Percentiles rank a stretch among this genome's conserved stretches.
phyloP scores from a whole-genome alignment of 2,113 vertebrate species.

The Oryzias woworae region DNA sequence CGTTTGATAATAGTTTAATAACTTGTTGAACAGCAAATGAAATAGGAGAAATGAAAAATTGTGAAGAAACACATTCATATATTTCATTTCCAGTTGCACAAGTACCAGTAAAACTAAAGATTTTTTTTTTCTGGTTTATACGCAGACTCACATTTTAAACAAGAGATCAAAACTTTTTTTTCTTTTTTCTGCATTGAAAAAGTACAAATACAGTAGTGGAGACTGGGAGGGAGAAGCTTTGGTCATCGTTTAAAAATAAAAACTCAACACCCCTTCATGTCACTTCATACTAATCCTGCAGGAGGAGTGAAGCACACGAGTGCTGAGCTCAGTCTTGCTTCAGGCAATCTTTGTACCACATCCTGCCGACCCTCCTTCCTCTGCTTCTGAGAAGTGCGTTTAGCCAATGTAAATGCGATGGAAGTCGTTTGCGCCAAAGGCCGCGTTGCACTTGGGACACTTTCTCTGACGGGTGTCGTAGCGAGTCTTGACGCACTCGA shows the following conservation, averaged over 20 bases:
- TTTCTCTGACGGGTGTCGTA: conserved; percentile 97
- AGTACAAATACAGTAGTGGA: conserved; percentile 13
- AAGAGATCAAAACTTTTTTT: conserved; percentile 8
- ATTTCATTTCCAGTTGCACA: too few species aligned
- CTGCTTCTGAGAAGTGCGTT: conserved; percentile 14
- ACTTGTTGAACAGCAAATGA: conserved; percentile 43
- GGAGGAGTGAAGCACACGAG: conserved; percentile 8
- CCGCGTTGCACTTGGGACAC: conserved; percentile 95
- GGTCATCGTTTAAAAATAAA: conserved; percentile 23
- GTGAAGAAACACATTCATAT: too few species aligned
- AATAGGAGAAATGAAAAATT: too few species aligned
- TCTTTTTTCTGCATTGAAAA: conserved; percentile 5
- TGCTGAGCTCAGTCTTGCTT: conserved; percentile 19
- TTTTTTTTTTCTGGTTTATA: conserved; percentile 10
- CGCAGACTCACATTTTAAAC: background rate
- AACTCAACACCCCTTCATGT: conserved; percentile 13
- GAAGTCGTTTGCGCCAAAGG: conserved; percentile 96
- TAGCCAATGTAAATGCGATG: conserved; percentile 96
- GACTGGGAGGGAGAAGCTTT: conserved; percentile 18
- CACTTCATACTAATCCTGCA: conserved; percentile 13
- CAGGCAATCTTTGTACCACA: conserved; percentile 17
- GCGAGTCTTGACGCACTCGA: conserved; percentile 93
- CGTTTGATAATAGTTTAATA: conserved; percentile 68
- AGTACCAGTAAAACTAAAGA: conserved; percentile 14
- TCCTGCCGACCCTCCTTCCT: background rate